Base-by-base conservation (phyloP, 1,140 invertebrate species). In the Sinella curviseta region DNA sequence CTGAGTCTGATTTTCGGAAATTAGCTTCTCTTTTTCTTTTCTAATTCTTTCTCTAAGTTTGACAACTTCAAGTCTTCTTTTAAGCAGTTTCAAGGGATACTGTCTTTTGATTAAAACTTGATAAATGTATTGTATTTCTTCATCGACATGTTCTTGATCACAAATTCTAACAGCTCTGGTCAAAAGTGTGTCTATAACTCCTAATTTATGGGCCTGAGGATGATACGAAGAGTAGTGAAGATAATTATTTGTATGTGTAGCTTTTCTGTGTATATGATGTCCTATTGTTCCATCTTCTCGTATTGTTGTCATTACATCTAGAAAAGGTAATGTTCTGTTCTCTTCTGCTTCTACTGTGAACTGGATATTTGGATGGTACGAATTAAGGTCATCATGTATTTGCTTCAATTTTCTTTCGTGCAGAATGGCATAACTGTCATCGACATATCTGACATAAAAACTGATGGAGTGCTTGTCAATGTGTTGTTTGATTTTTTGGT, bases 381-480 rank as follows among this genome's bases (percentile, higher is more conserved):
- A 4, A 26, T 75, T 75, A 39, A 75, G 24, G 4, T 48, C 78
- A 8, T 36, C 55, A 28, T 31, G 65, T 36, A 36, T 26, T 26
- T 54, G 30, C 2, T 28, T 70, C 3, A 33, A 2, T 33, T 28
- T 31, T 12, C 70, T 28, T 36, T 54, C 60, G 8, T 78, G 31
- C 26, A 28, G 12, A 30, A 60, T 34, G 30, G 65, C 73, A 57
- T 83, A 84, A 16, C 77, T 77, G 54, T 84, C 80, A 77, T 84
- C 82, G 2, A 84, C 81, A 77, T 83, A 84, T 55, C 74, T 35
- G 31, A 36, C 33, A 28, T 60, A 83, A 35, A 60, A 73, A 73
- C 65, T 80, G 26, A 81, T 74, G 54, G 70, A 73, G 36, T 48
- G 57, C 16, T 14, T 12, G 24, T n/a, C 57, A n/a, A n/a, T n/a